Base-by-base conservation (phyloP, 2,888 invertebrate species). In the Thecocarcelia acutangulata region DNA sequence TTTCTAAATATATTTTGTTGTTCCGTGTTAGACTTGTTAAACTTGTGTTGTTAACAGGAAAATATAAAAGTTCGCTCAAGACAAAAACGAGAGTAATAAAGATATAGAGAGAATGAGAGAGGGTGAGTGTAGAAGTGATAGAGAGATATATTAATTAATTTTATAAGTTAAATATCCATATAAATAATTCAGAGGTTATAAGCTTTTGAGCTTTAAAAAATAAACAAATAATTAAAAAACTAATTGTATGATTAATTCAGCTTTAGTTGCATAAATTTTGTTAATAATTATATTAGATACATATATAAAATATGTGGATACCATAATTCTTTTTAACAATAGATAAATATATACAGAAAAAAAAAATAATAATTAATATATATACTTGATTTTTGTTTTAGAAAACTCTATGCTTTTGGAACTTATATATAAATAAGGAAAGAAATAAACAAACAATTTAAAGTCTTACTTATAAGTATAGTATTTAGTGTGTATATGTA, bases 311-410 rank as follows among this genome's bases (percentile, higher is more conserved):
- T 21, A 44, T 59, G 11, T 44, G 24, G 9, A 42, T 33, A 63
- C 73, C 64, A 33, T 33, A 80, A 59, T 81, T 77, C 77, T 63
- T 73, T 77, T 77, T 77, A 70, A 61, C 48, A 76, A 63, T 46
- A 12, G 50, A 50, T 52, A 12, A 58, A 50, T 52, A 56, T 63
- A 40, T 37, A 61, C 58, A 61, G 59, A 73, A 80, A 48, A 24
- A 24, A 3, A 33, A 33, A 33, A 33, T 33, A 33, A 33, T 33
- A 8, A 9, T 9, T 33, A 33, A 21, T 50, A 21, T 21, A 15
- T 50, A 3, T 50, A 50, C 21, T 21, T 50, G 21, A n/a, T n/a
- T 4, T 24, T 24, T 3, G 24, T 24, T 24, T 3, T 24, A 24
- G 2, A 24, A 24, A 24, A 24, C 5, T 24, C 5, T 24, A 24